Base-by-base conservation (phyloP, 2,113 vertebrate species). In the Alexandromys fortis region DNA sequence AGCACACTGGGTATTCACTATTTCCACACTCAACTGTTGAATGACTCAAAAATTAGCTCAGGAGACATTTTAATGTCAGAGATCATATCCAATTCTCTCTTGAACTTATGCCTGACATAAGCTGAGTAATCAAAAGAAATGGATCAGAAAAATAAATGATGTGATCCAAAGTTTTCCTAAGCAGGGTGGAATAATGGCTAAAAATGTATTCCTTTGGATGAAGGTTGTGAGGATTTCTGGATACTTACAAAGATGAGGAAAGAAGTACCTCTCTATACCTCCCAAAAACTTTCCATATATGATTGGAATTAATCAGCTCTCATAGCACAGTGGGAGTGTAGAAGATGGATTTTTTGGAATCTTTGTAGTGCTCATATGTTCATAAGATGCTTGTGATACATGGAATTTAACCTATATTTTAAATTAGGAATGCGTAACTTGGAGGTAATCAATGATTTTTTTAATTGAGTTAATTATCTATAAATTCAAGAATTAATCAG, bases 121-220 rank as follows among this genome's bases (percentile, higher is more conserved):
- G 1, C 0, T 49, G 61, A 7, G 12, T 45, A 12, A 5, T 6
- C 0, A 30, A 19, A 24, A n/a, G 28, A 16, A 10, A 24, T 30
- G 73, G 73, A 86, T 89, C 55, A n/a, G 1, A 52, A 28, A 17
- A 58, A 92, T 35, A 5, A 77, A 47, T 76, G 30, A 4, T 38
- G 4, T 49, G 2, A 67, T 38, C 17, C 52, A 22, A 77, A 3
- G 9, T 3, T n/a, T 5, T 21, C 47, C 9, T 2, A 45, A 49
- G 38, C 28, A n/a, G 8, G 89, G 24, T 35, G 28, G 82, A 75
- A 52, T 81, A 33, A 49, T 35, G 26, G 1, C 58, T 38, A 70
- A 90, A 90, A 63, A 75, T 73, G 2, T 5, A 65, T 79, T 78
- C 3, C 13, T 83, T 68, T 61, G 47, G 2, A 22, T 75, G 26